These are phyloP conservation scores for Helicoverpa armigera DNA, from an alignment of 1,140 invertebrate genomes.

Conservation along the genomic window DNA sequence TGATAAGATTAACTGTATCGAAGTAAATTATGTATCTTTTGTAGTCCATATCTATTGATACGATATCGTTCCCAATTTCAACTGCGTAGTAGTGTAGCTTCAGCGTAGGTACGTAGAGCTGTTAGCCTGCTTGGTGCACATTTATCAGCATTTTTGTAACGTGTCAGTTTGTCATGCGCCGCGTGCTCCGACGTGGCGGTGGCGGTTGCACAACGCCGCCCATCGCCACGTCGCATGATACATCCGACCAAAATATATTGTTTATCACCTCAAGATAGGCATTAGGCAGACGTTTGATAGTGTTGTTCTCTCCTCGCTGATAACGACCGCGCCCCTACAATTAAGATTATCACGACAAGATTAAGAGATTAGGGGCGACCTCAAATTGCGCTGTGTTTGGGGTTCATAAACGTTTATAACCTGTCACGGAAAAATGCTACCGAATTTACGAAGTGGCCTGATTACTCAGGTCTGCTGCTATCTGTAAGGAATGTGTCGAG, in stretches of 20 bases:
- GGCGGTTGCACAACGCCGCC: slow-evolving; percentile 21
- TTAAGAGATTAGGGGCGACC: slow-evolving; percentile 59
- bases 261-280: slow-evolving; percentile 55
- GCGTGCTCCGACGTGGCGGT: slow-evolving; percentile 16
- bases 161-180: slow-evolving; percentile 41
- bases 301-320: slow-evolving; percentile 52
- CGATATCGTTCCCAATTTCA: slow-evolving; percentile 47
- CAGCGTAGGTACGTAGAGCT: slow-evolving; percentile 34
- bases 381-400: slow-evolving; percentile 59
- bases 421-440: slow-evolving; percentile 52
- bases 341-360: slow-evolving; percentile 69
- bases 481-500: slow-evolving; percentile 32
- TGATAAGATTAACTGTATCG: slow-evolving; percentile 43
- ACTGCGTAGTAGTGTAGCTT: slow-evolving; percentile 56
- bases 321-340: slow-evolving; percentile 72
- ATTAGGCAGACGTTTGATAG: slow-evolving; percentile 53
- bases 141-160: slow-evolving; percentile 28
- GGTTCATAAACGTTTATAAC: slow-evolving; percentile 48
- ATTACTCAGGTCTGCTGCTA: slow-evolving; percentile 47
- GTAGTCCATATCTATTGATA: slow-evolving; percentile 42
- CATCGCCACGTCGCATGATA: slow-evolving; percentile 27
- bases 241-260: slow-evolving; percentile 49
- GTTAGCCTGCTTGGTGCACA: neutral
- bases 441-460: slow-evolving; percentile 29
- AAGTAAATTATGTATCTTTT: slow-evolving; percentile 52